Conservation (phyloP, 2,888 invertebrate species). For the Xanthorhoe spadicearia region DNA sequence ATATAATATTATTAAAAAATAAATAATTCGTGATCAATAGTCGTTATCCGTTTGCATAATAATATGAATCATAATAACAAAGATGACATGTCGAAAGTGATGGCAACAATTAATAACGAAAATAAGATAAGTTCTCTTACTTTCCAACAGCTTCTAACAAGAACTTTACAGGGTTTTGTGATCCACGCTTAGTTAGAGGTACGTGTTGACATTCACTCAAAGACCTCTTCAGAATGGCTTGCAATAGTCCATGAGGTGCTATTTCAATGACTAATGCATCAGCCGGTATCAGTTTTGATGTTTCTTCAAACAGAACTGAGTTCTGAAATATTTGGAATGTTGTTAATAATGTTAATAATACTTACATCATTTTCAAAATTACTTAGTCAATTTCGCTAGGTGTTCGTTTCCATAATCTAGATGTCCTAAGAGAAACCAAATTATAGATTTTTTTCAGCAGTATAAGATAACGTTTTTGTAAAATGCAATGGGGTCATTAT, state of each 20-base stretch:
- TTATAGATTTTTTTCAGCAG: too few species aligned
- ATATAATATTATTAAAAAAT: too few species aligned
- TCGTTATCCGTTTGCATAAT: too few species aligned
- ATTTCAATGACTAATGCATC: slow-evolving; percentile 92
- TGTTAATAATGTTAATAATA: not conserved
- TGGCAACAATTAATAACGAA: not conserved
- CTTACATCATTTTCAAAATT: not conserved
- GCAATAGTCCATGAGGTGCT: slow-evolving; percentile 93
- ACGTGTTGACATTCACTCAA: slow-evolving; percentile 87
- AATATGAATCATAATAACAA: too few species aligned
- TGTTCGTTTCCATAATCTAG: too few species aligned
- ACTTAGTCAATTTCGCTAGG: too few species aligned
- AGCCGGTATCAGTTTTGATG: slow-evolving; percentile 88
- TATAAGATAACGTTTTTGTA: too few species aligned
- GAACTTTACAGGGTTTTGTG: slow-evolving; percentile 82
- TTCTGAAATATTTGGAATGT: slow-evolving; percentile 52
- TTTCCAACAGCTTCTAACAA: slow-evolving; percentile 85
- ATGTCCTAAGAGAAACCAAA: too few species aligned
- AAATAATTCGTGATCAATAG: too few species aligned
- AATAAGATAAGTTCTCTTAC: slow-evolving; percentile 60
- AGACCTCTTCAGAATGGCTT: slow-evolving; percentile 91
- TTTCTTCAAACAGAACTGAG: slow-evolving; percentile 90
- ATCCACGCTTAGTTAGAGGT: slow-evolving; percentile 85
- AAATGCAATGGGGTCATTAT: too few species aligned
- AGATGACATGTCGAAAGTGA: not conserved